Evolutionary conservation across 2,888 invertebrate genomes (phyloP).

Genomic region (Pteria penguin): DNA sequence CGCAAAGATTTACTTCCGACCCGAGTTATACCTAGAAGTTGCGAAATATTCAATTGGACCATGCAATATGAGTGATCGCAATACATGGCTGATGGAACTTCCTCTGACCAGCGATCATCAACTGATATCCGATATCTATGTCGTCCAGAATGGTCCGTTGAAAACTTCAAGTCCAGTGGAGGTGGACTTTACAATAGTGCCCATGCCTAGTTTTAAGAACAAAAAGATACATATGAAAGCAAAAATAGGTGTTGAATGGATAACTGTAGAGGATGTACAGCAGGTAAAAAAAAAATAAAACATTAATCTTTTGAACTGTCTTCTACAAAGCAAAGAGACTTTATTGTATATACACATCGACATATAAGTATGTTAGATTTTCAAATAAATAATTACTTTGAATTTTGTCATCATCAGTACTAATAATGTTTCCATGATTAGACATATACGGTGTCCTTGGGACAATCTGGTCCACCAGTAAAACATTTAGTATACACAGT

Average conservation of each 20-base stretch:
- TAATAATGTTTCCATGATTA: too few relatives aligned
- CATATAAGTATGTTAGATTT: too few relatives aligned
- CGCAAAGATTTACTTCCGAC: constrained; percentile 31
- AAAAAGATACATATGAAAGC: constrained; percentile 41
- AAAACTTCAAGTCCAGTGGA: constrained; percentile 27
- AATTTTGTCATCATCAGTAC: too few relatives aligned
- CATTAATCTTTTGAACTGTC: too few relatives aligned
- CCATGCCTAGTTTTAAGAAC: constrained; percentile 7
- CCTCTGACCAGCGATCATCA: constrained; percentile 21
- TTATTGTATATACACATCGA: too few relatives aligned
- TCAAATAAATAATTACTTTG: too few relatives aligned
- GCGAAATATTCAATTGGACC: constrained; percentile 34
- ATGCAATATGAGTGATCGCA: constrained; percentile 39
- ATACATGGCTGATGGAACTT: constrained; percentile 35
- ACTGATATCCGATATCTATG: constrained; percentile 38
- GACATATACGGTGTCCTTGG: too few relatives aligned
- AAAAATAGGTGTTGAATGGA: constrained; percentile 50
- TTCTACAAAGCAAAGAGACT: too few relatives aligned
- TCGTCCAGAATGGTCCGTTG: constrained; percentile 30
- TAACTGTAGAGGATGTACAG: constrained; percentile 44
- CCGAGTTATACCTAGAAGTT: constrained; percentile 34
- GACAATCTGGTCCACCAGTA: too few relatives aligned
- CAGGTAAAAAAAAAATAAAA: too few relatives aligned
- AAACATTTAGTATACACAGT: too few relatives aligned
- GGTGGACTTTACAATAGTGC: constrained; percentile 32